A percentile compares a stretch with the other conserved stretches of the same genome.
Conservation (phyloP, 2,113 vertebrate genomes). For the Eptesicus fuscus region DNA sequence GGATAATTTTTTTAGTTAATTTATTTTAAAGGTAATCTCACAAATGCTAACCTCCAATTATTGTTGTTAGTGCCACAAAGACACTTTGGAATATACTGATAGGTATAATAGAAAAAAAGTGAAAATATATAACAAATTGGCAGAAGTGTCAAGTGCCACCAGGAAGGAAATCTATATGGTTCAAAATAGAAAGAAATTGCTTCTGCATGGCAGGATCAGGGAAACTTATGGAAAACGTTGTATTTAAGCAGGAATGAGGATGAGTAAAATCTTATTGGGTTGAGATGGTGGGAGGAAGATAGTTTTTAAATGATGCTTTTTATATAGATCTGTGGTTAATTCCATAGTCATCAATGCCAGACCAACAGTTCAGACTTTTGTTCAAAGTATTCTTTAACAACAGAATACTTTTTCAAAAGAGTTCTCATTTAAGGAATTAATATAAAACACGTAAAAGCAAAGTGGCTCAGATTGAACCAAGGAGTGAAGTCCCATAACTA, state of each 20-base stretch:
- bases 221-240: background rate
- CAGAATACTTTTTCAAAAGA: background rate
- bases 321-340: background rate
- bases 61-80: background rate
- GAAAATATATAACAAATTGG: background rate
- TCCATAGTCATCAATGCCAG: background rate
- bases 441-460: background rate
- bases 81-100: background rate
- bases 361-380: background rate
- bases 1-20: background rate
- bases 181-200: background rate
- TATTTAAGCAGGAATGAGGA: background rate
- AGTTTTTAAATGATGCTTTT: background rate
- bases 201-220: background rate
- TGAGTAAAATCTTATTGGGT: background rate
- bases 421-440: background rate
- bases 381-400: background rate
- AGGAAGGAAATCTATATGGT: background rate
- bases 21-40: background rate
- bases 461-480: background rate
- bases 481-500: background rate
- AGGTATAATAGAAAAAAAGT: background rate
- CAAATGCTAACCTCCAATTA: background rate
- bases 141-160: background rate
- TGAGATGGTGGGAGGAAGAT: background rate